A percentile compares a stretch with the other conserved stretches of the same genome.
Conservation (phyloP, 2,888 invertebrate genomes). For the Drosophila barbarae region DNA sequence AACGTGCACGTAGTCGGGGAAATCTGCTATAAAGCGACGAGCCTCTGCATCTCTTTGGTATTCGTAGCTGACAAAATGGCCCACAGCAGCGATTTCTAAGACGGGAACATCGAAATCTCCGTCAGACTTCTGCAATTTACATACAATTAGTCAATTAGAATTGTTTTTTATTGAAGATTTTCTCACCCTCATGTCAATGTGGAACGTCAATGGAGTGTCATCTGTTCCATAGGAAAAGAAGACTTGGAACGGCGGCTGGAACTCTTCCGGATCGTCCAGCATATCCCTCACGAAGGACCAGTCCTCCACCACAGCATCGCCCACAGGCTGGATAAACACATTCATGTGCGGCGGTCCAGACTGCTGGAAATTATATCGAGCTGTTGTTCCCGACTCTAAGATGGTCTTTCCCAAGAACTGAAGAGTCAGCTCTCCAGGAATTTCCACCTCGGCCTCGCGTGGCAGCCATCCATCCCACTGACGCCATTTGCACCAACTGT, state of each 20-base stretch:
- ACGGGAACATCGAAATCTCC: not conserved
- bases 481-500: constrained; percentile 53
- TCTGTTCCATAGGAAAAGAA: constrained; percentile 64
- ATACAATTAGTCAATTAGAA: no score
- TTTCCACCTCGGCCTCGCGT: constrained; percentile 40
- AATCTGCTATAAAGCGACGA: not conserved
- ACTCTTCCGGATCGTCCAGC: constrained; percentile 51
- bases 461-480: constrained; percentile 64
- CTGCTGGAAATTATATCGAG: constrained; percentile 61
- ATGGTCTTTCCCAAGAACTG: constrained; percentile 51
- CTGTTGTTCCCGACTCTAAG: constrained; percentile 20
- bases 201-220: constrained; percentile 61
- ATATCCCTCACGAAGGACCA: constrained; percentile 70
- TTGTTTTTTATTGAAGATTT: no score
- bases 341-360: constrained; percentile 70
- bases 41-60: not conserved
- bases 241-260: constrained; percentile 66
- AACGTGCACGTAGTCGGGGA: not conserved
- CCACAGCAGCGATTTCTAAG: not conserved
- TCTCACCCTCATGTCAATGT: constrained; percentile 59
- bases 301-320: constrained; percentile 54
- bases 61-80: no score
- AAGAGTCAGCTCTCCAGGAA: constrained; percentile 58
- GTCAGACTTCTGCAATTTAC: not conserved
- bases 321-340: constrained; percentile 66